phyloP scores from a whole-genome alignment of 2,113 vertebrate species.

The Embiotoca jacksoni region DNA sequence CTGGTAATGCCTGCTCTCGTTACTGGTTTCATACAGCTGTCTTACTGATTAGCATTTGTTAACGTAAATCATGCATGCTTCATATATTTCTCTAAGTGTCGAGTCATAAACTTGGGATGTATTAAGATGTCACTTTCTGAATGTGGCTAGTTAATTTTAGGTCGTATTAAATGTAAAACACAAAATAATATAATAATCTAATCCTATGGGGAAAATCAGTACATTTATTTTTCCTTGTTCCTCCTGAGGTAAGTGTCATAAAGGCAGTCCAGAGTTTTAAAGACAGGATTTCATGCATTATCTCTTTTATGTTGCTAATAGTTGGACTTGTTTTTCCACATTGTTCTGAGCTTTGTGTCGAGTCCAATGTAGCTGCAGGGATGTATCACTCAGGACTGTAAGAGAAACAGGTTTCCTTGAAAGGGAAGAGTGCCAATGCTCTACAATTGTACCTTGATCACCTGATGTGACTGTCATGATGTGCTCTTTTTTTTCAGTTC shows the following conservation, averaged over 20 bases:
- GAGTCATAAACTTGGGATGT: no score
- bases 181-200: no score
- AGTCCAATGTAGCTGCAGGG: constrained; percentile 35
- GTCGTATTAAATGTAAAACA: background rate
- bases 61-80: background rate
- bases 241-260: background rate
- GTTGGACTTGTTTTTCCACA: constrained; percentile 71
- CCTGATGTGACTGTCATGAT: background rate
- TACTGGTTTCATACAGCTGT: background rate
- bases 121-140: background rate
- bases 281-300: constrained; percentile 20
- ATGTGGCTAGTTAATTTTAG: background rate
- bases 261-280: background rate
- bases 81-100: background rate
- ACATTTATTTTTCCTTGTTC: background rate
- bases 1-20: background rate
- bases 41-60: background rate
- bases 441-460: background rate
- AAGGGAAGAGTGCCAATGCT: constrained; percentile 5
- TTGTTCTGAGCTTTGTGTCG: constrained; percentile 47
- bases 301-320: constrained; percentile 31
- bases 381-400: constrained; percentile 28
- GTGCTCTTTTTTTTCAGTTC: background rate
- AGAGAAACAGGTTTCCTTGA: constrained; percentile 64
- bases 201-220: background rate